phyloP scores from a whole-genome alignment of 1,140 invertebrate species.

The Cyrtorhinus lividipennis region DNA sequence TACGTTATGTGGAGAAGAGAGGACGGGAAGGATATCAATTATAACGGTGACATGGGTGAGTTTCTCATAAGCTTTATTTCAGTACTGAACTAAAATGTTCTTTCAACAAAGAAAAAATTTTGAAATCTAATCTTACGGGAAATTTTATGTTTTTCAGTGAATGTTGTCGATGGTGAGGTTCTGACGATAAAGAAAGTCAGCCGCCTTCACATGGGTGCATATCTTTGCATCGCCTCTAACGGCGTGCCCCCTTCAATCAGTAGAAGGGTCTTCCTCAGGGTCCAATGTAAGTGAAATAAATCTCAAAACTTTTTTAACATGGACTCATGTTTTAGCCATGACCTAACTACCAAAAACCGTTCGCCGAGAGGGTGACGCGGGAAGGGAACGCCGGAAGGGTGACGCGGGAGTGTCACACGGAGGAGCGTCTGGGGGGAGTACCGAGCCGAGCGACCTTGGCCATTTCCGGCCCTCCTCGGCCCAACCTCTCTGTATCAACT shows the following conservation, averaged over 20 bases:
- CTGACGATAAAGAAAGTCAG: constrained; percentile 76
- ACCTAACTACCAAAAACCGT: too few species aligned
- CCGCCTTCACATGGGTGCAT: constrained; percentile 77
- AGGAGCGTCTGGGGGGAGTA: too few species aligned
- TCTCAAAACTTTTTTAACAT: too few species aligned
- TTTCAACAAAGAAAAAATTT: neutral
- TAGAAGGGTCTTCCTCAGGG: constrained; percentile 63
- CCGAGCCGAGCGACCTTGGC: too few species aligned
- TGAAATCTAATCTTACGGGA: neutral
- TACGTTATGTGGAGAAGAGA: constrained; percentile 84
- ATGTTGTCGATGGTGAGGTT: constrained; percentile 69
- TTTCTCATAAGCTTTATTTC: too few species aligned
- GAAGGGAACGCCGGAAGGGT: too few species aligned
- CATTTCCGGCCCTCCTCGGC: too few species aligned
- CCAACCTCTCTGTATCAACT: too few species aligned
- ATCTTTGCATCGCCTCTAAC: constrained; percentile 74
- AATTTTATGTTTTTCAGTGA: constrained; percentile 41
- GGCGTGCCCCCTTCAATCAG: constrained; percentile 78
- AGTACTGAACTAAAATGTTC: too few species aligned
- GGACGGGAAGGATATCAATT: constrained; percentile 72
- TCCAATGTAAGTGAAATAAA: constrained; percentile 74
- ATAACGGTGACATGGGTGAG: constrained; percentile 67
- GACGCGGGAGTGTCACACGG: too few species aligned
- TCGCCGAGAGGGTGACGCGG: too few species aligned
- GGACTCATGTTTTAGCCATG: too few species aligned